Conservation (phyloP, 35 echinoderm and acorn worm species). For the Hemicentrotus pulcherrimus region DNA sequence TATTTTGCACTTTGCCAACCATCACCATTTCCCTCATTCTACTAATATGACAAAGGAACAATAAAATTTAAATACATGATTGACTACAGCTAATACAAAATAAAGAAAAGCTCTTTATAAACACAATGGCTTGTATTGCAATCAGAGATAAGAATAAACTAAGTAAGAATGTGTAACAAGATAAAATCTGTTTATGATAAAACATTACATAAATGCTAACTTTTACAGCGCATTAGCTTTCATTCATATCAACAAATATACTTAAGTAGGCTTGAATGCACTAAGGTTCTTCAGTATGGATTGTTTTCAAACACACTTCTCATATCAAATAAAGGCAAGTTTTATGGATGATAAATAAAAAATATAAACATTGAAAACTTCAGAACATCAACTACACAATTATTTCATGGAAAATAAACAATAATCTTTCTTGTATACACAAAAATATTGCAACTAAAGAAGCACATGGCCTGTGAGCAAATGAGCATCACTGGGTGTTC, state of each 20-base stretch:
- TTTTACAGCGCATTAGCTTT: neutral
- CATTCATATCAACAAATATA: neutral
- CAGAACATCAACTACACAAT: neutral
- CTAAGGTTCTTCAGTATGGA: neutral
- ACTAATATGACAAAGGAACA: neutral
- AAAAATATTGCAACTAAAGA: neutral
- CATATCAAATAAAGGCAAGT: slow-evolving; percentile 13
- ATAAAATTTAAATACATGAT: neutral
- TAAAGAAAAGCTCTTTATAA: neutral
- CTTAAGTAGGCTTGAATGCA: neutral
- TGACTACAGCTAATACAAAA: neutral
- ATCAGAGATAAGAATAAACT: neutral
- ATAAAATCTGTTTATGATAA: neutral
- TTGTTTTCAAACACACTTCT: neutral
- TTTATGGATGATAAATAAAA: slow-evolving; percentile 5
- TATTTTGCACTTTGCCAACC: neutral
- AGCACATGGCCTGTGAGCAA: neutral
- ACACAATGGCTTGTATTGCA: neutral
- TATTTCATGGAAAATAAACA: neutral
- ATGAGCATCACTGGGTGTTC: neutral
- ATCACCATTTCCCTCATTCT: neutral
- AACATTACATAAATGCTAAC: neutral
- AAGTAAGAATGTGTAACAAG: too few relatives aligned
- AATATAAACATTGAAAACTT: neutral
- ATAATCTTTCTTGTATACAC: neutral